Evolutionary conservation across 2,113 vertebrate species (phyloP).

Genomic region (Alectura lathami): DNA sequence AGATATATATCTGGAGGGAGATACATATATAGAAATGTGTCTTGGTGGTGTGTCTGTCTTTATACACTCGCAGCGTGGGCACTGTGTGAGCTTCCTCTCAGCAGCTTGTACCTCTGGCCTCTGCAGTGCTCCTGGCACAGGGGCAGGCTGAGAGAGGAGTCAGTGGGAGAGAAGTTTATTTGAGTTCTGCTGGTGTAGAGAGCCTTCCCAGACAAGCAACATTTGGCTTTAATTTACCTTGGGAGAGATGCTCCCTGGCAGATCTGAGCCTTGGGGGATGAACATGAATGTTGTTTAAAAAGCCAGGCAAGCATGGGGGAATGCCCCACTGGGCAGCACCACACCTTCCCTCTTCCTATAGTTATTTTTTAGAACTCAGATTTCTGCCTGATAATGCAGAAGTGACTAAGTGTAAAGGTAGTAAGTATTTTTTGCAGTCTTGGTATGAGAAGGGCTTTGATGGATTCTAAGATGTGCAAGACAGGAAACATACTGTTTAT

Average conservation of each 20-base stretch:
- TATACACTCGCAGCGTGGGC: rapidly evolving
- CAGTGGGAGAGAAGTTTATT: background rate
- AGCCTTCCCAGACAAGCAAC: background rate
- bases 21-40: background rate
- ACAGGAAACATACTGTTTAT: background rate
- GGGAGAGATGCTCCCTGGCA: background rate
- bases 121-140: background rate
- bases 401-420: background rate
- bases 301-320: rapidly evolving
- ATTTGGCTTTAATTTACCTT: background rate
- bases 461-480: background rate
- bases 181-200: background rate
- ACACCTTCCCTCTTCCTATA: background rate
- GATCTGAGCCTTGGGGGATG: background rate
- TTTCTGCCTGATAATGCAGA: background rate
- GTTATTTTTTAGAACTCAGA: background rate
- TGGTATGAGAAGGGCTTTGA: background rate
- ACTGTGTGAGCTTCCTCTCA: rapidly evolving
- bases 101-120: rapidly evolving
- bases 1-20: background rate
- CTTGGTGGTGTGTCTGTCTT: rapidly evolving
- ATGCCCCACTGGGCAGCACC: rapidly evolving
- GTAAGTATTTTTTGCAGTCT: background rate
- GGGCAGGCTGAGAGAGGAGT: background rate
- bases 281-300: background rate